Evolutionary conservation across 1,140 invertebrate genomes (phyloP).

Genomic region (Caenorhabditis brenneri): DNA sequence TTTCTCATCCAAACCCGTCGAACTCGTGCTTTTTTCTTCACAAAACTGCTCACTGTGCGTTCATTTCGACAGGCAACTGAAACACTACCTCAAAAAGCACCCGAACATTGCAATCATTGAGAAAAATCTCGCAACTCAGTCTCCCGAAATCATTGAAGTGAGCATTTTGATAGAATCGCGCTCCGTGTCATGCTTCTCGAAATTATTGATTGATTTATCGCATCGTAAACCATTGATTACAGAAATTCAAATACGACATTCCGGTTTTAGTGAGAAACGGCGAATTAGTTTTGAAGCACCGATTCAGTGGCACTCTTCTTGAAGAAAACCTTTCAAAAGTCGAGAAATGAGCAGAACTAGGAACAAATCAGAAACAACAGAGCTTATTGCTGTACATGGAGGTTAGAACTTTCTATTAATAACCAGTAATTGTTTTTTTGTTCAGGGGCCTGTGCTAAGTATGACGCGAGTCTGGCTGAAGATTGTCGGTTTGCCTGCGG

Average conservation of each 20-base stretch:
- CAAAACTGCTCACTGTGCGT: conserved; percentile 27
- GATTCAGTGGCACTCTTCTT: neutral
- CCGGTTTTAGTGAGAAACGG: neutral
- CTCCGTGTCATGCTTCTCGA: too few relatives aligned
- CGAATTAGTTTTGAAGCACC: neutral
- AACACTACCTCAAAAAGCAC: conserved; percentile 11
- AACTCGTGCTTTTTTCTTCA: conserved; percentile 27
- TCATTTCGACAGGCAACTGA: neutral
- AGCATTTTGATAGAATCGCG: too few relatives aligned
- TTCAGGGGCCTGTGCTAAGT: conserved; percentile 6
- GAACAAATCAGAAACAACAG: neutral
- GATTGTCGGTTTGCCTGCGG: conserved; percentile 1
- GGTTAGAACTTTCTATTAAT: neutral
- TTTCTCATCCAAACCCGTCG: conserved; percentile 19
- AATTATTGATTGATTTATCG: neutral
- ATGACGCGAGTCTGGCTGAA: neutral
- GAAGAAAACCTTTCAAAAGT: neutral
- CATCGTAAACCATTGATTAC: neutral
- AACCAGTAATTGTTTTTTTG: neutral
- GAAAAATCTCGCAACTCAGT: neutral
- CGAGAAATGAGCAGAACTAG: neutral
- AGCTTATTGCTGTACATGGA: conserved; percentile 4
- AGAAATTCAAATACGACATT: conserved; percentile 38
- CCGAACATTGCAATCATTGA: neutral
- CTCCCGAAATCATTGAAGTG: neutral